Conservation (phyloP, 2,888 invertebrate genomes). For the Masnerella sp. region DNA sequence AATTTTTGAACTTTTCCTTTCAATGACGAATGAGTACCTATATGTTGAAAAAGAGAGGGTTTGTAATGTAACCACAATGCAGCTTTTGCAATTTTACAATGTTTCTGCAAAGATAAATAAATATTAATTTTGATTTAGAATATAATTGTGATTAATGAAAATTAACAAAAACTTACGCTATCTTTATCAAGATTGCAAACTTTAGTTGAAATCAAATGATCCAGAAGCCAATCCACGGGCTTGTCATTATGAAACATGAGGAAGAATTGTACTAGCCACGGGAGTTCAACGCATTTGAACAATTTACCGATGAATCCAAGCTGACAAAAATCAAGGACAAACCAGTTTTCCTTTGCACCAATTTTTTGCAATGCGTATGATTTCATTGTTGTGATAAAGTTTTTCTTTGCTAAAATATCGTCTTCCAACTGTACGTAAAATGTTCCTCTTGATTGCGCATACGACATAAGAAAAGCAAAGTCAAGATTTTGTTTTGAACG, state of each 20-base stretch:
- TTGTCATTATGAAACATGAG: slow-evolving; percentile 97
- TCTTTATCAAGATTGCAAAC: slow-evolving; percentile 91
- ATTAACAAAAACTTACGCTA: slow-evolving; percentile 80
- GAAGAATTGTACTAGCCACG: slow-evolving; percentile 93
- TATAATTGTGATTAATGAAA: too few species aligned
- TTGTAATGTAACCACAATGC: slow-evolving; percentile 91
- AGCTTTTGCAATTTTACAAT: slow-evolving; percentile 87
- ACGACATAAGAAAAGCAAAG: slow-evolving; percentile 95
- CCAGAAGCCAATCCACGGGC: slow-evolving; percentile 97
- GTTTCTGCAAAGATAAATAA: slow-evolving; percentile 82
- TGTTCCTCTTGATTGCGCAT: slow-evolving; percentile 90
- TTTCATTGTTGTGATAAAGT: slow-evolving; percentile 91
- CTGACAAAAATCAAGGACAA: slow-evolving; percentile 94
- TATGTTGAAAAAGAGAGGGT: slow-evolving; percentile 96
- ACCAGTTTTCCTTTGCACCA: slow-evolving; percentile 88
- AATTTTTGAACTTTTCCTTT: slow-evolving; percentile 96
- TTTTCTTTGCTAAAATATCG: slow-evolving; percentile 92
- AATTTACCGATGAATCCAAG: slow-evolving; percentile 95
- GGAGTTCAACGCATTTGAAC: slow-evolving; percentile 92
- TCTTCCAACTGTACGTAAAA: slow-evolving; percentile 97
- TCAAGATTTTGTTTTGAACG: slow-evolving; percentile 97
- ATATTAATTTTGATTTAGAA: not conserved
- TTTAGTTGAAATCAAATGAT: slow-evolving; percentile 92
- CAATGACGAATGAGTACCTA: slow-evolving; percentile 95
- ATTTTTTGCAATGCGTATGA: slow-evolving; percentile 89